Percentiles rank a stretch among this genome's conserved stretches.
Evolutionary conservation across 2,113 vertebrate genomes (phyloP).

Genomic region (Xenus cinereus): DNA sequence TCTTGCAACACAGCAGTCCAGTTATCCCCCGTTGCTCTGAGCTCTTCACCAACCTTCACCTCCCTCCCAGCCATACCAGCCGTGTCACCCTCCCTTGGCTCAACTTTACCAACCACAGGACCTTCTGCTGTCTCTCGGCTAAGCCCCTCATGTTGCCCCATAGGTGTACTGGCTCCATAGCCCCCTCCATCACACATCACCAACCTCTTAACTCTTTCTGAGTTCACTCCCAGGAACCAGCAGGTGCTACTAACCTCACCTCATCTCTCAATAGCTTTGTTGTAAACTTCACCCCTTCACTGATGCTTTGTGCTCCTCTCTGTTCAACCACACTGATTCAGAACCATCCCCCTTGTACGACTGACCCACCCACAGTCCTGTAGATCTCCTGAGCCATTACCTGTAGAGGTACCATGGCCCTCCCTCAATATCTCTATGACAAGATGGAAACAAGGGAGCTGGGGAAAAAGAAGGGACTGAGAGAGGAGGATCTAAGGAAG

Average conservation of each 20-base stretch:
- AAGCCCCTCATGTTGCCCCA: background rate
- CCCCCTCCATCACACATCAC: background rate
- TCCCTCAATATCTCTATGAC: background rate
- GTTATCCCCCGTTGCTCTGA: background rate
- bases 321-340: background rate
- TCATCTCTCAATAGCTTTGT: background rate
- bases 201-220: background rate
- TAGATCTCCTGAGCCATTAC: background rate
- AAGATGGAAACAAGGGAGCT: background rate
- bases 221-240: background rate
- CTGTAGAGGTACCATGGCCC: background rate
- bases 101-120: background rate
- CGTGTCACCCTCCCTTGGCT: background rate
- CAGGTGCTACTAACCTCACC: background rate
- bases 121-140: background rate
- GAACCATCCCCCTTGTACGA: background rate
- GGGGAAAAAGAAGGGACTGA: background rate
- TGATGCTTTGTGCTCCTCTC: background rate
- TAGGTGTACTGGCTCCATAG: background rate
- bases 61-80: background rate
- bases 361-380: accelerated
- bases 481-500: background rate
- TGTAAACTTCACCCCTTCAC: background rate
- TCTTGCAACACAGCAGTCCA: background rate
- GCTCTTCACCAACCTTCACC: background rate